phyloP scores from a whole-genome alignment of 2,113 vertebrate species.

The Eudorcas thomsonii region DNA sequence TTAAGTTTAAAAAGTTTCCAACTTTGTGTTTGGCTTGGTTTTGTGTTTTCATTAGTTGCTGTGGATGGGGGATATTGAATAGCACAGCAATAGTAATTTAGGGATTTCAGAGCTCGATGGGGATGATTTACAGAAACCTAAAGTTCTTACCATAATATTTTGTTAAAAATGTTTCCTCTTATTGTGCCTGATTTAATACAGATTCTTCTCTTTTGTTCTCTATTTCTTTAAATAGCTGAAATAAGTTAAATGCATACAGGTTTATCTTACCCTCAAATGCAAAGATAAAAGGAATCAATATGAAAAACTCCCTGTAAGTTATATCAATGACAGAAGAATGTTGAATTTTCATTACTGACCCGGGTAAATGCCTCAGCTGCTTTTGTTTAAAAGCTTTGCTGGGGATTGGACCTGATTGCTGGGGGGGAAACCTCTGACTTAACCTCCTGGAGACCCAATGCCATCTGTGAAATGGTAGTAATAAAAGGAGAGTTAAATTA shows the following conservation, averaged over 20 bases:
- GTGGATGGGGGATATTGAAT: neutral
- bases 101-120: slow-evolving; percentile 2
- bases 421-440: neutral
- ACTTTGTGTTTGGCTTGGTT: slow-evolving; percentile 7
- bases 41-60: slow-evolving; percentile 18
- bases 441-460: neutral
- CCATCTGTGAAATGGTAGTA: neutral
- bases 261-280: slow-evolving; percentile 16
- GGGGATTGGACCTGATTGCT: neutral
- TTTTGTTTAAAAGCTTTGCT: slow-evolving; percentile 37
- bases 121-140: slow-evolving; percentile 43
- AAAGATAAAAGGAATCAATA: slow-evolving; percentile 54
- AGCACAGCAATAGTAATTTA: neutral
- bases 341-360: slow-evolving; percentile 1
- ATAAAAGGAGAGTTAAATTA: neutral
- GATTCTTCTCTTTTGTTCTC: slow-evolving; percentile 19
- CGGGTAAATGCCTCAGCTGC: neutral
- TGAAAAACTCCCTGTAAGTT: slow-evolving; percentile 40
- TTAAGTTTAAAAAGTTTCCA: slow-evolving; percentile 44
- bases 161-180: slow-evolving; percentile 54
- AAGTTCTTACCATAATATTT: slow-evolving; percentile 63
- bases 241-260: slow-evolving; percentile 37
- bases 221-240: slow-evolving; percentile 47
- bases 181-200: slow-evolving; percentile 57
- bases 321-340: slow-evolving; percentile 37